These are phyloP conservation scores for Anniella stebbinsi DNA, from an alignment of 2,797 vertebrate genomes.

Conservation along the genomic window DNA sequence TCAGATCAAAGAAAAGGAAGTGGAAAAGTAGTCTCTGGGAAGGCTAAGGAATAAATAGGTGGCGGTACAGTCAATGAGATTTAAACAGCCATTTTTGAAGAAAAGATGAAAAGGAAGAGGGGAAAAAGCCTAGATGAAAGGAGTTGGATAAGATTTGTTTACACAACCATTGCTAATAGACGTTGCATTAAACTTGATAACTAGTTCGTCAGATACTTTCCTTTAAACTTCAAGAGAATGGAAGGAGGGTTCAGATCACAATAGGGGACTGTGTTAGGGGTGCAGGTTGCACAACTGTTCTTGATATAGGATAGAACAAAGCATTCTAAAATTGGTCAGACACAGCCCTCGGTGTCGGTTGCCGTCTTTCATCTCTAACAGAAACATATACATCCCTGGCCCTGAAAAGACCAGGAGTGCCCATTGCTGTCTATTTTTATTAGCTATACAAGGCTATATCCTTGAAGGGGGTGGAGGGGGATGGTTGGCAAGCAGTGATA, in stretches of 20 bases:
- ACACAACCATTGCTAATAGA: not conserved
- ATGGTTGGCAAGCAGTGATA: not conserved
- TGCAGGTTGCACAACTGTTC: no score
- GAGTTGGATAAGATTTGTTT: not conserved
- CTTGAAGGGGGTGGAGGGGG: conserved; percentile 3
- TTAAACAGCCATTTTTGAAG: not conserved
- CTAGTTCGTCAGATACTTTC: not conserved
- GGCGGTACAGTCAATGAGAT: not conserved
- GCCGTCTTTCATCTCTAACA: not conserved
- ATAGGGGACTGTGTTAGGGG: not conserved
- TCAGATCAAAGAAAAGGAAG: conserved; percentile 5
- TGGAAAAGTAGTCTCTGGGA: not conserved
- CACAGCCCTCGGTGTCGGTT: not conserved
- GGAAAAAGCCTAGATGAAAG: not conserved
- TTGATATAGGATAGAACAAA: not conserved
- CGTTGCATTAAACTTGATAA: not conserved
- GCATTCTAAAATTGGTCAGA: not conserved
- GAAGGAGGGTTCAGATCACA: not conserved
- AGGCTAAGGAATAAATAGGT: not conserved
- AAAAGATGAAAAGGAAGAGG: not conserved
- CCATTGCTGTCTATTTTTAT: rapidly evolving
- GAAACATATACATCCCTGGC: not conserved
- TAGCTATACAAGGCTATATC: not conserved
- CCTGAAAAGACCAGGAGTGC: not conserved
- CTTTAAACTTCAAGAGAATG: not conserved